Conservation (phyloP, 2,113 vertebrate genomes). For the Junco hyemalis region DNA sequence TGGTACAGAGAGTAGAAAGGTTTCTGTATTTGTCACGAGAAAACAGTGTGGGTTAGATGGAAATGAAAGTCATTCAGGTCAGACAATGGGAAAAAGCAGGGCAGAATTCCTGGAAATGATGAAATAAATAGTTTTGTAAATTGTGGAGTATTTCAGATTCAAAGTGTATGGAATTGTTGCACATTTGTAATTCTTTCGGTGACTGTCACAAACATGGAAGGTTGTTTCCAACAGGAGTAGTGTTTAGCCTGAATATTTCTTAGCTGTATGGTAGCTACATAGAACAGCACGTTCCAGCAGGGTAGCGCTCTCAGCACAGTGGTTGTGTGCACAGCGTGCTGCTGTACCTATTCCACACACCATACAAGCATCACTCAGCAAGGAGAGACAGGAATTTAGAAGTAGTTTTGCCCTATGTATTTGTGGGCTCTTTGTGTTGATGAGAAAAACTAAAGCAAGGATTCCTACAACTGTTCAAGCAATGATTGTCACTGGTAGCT, state of each 20-base stretch:
- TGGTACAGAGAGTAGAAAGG: not conserved
- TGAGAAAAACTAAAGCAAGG: conserved; percentile 5
- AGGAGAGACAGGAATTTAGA: not conserved
- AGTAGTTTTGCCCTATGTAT: not conserved
- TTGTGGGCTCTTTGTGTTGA: conserved; percentile 24
- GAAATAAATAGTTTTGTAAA: not conserved
- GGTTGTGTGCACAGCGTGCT: not conserved
- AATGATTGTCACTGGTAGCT: not conserved
- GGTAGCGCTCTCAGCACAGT: not conserved
- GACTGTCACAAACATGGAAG: not conserved
- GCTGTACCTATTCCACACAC: not conserved
- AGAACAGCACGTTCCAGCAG: not conserved
- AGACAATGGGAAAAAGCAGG: not conserved
- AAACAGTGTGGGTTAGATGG: not conserved
- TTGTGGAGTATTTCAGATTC: not conserved
- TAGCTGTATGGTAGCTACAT: not conserved
- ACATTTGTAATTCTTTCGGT: not conserved
- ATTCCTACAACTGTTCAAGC: not conserved
- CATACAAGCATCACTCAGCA: not conserved
- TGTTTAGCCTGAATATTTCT: not conserved
- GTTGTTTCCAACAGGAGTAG: not conserved
- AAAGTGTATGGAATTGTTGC: not conserved
- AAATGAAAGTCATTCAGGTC: not conserved
- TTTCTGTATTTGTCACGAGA: not conserved
- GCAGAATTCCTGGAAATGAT: not conserved